Evolutionary conservation across 1,140 invertebrate genomes (phyloP), one percentile per base, ranked within the genome.

Genomic region (Meloidogyne floridensis): DNA sequence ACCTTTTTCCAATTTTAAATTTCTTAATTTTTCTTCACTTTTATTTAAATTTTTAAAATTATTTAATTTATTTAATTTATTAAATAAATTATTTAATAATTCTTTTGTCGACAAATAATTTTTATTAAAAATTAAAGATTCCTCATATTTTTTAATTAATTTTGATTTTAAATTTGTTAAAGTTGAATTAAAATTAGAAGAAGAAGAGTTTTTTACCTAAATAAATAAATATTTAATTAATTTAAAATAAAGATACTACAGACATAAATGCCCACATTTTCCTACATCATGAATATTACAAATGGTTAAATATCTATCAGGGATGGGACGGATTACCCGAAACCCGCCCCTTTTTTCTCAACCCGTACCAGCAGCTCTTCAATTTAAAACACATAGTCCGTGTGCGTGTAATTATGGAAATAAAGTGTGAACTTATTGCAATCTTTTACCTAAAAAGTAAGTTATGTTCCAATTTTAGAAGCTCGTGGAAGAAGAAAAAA

Each of bases 171-270:
- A 65, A 65, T 65, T 65, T n/a, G 4, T 65, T 65, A 47, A 47
- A 43, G 8, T 72, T 42, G 11, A 43, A 51, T 73, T 10, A 73
- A 51, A 20, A 8, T n/a, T 43, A n/a, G 15, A 13, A 13, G 32
- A 51, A n/a, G 15, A 13, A 13, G 32, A 51, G 15, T 73, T 0
- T 20, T 73, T 43, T 42, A 73, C 0, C 47, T 73, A 47, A 47
- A 73, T 13, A 43, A 42, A 13, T 43, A 73, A 73, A 75, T 53
- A 72, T 74, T 47, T 10, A 47, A 75, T 65, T n/a, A 42, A 75
- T 76, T 87, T 81, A 5, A 32, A 32, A 32, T 32, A 32, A 32
- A 32, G 32, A 32, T 32, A 32, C 32, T 32, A 32, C 32, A 32
- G 32, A 32, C 32, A 32, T 32, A 32, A 32, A 32, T 32, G 32